Percentiles rank a stretch among this genome's conserved stretches.
phyloP scores from a whole-genome alignment of 2,113 vertebrate genomes.

The Circaetus cinerascens region DNA sequence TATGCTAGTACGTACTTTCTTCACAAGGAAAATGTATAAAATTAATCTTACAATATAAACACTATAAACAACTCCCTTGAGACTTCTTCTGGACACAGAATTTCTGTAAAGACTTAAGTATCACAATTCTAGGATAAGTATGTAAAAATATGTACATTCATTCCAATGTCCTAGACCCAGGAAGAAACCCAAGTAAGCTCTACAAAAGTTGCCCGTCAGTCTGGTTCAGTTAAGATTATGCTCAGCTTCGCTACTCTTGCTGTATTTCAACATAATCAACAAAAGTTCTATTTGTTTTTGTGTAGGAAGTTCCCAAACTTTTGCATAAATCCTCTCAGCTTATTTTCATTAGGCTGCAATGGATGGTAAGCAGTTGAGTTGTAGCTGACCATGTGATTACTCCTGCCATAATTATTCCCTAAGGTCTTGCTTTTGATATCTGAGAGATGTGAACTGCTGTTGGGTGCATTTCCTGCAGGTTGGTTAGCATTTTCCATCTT shows the following conservation, averaged over 20 bases:
- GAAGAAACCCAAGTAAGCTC: conserved; percentile 9
- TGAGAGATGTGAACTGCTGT: conserved; percentile 34
- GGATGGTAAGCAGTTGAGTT: conserved; percentile 58
- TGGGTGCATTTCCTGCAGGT: conserved; percentile 1
- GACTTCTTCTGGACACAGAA: background rate
- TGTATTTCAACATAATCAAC: background rate
- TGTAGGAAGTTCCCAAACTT: conserved; percentile 85
- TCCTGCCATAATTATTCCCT: conserved; percentile 54
- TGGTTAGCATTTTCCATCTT: conserved; percentile 75
- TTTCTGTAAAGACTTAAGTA: background rate
- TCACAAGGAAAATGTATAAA: conserved; percentile 39
- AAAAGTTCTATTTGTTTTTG: conserved; percentile 81
- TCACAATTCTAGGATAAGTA: conserved; percentile 3
- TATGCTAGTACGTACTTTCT: background rate
- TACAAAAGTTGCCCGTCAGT: background rate
- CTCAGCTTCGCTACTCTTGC: background rate
- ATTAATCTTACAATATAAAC: conserved; percentile 51
- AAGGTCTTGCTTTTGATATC: conserved; percentile 72
- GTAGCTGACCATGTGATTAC: conserved; percentile 69
- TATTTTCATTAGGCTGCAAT: conserved; percentile 83
- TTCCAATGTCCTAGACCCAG: background rate
- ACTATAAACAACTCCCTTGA: conserved; percentile 56
- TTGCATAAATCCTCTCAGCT: conserved; percentile 88
- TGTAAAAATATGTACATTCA: conserved; percentile 42
- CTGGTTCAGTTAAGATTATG: background rate